Evolutionary conservation across 2,797 vertebrate species (phyloP).

Genomic region (Hemibagrus guttatus): DNA sequence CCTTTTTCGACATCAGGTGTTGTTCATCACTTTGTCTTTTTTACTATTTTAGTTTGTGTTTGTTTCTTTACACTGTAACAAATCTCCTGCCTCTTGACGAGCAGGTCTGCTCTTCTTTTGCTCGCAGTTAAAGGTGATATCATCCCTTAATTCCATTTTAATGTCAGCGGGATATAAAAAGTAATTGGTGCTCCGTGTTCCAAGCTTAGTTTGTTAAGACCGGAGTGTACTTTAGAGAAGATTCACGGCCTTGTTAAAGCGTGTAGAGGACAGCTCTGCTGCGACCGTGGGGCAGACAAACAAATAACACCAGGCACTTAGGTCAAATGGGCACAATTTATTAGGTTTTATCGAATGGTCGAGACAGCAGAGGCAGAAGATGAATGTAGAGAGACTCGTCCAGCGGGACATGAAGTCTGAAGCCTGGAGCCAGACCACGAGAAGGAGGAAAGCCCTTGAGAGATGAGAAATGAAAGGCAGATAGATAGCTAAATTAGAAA

Average conservation of each 20-base stretch:
- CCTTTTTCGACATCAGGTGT: no score
- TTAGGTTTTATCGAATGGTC: conserved; percentile 55
- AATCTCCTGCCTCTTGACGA: conserved; percentile 7
- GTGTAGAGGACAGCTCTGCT: conserved; percentile 45
- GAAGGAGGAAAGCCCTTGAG: not conserved
- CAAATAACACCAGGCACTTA: conserved; percentile 55
- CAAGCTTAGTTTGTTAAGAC: conserved; percentile 36
- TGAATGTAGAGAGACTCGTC: conserved; percentile 1
- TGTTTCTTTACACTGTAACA: no score
- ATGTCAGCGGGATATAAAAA: conserved; percentile 51
- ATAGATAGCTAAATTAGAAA: conserved; percentile 1
- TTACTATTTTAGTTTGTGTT: no score
- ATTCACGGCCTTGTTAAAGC: conserved; percentile 57
- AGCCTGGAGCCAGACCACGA: conserved; percentile 19
- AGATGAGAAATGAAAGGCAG: not conserved
- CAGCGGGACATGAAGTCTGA: not conserved
- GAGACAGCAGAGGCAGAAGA: conserved; percentile 37
- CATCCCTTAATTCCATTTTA: conserved; percentile 54
- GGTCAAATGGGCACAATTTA: conserved; percentile 53
- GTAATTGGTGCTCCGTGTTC: conserved; percentile 39
- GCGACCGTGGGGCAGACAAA: conserved; percentile 47
- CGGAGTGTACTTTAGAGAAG: conserved; percentile 44
- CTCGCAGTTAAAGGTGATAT: conserved; percentile 51
- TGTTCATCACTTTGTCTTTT: no score
- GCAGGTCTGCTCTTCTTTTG: conserved; percentile 45